Conservation (phyloP, 2,113 vertebrate species). For the Micronisus gabar region DNA sequence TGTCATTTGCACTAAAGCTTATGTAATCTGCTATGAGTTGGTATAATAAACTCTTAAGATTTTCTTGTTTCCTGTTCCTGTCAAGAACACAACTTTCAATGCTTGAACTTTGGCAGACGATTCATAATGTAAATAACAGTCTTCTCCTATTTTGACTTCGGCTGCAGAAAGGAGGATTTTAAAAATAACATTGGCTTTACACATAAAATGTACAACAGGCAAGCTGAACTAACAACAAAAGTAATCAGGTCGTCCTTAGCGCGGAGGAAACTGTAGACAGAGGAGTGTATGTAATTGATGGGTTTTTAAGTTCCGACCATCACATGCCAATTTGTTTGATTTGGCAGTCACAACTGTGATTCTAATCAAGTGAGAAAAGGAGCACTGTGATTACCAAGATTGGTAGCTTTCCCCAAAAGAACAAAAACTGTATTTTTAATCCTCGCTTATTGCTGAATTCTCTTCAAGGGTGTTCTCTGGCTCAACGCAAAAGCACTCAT, state of each 20-base stretch:
- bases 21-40: neutral
- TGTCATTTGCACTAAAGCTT: neutral
- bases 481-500: rapidly evolving
- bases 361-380: conserved; percentile 34
- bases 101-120: neutral
- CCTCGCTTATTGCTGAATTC: neutral
- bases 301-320: neutral
- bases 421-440: neutral
- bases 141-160: neutral
- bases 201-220: neutral
- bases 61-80: neutral
- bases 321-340: neutral
- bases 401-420: neutral
- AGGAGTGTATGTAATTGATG: neutral
- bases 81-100: neutral
- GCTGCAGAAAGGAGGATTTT: neutral
- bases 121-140: neutral
- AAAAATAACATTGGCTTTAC: neutral
- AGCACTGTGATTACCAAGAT: conserved; percentile 18
- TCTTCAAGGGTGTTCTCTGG: neutral
- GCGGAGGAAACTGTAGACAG: neutral
- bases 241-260: neutral
- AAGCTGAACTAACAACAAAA: neutral
- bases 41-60: neutral
- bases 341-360: neutral